These are phyloP conservation scores for Epirrhoe alternata DNA, from an alignment of 2,888 invertebrate genomes.

Conservation along the genomic window DNA sequence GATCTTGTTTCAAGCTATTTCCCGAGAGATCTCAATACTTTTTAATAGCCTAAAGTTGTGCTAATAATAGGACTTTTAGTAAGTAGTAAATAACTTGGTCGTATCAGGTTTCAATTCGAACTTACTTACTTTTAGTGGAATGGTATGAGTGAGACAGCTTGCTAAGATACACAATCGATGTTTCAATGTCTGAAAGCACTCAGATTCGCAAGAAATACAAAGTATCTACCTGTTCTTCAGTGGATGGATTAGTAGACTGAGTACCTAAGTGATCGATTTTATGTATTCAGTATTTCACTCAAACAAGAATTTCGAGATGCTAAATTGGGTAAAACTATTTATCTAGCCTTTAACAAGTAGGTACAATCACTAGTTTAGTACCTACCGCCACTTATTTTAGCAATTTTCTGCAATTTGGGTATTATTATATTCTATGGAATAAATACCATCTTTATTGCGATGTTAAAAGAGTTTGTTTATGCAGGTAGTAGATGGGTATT, in stretches of 20 bases:
- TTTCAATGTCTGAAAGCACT: slow-evolving; percentile 11
- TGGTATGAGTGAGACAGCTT: neutral
- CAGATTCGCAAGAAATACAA: neutral
- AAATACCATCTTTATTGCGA: too few relatives aligned
- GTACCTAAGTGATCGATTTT: neutral
- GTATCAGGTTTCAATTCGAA: neutral
- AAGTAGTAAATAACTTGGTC: neutral
- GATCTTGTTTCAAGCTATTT: slow-evolving; percentile 15
- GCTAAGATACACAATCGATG: neutral
- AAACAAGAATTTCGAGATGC: neutral
- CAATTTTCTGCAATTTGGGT: too few relatives aligned
- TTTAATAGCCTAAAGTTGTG: neutral
- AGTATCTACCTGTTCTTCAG: neutral
- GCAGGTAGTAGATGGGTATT: too few relatives aligned
- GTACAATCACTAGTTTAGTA: neutral
- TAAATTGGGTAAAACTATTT: neutral
- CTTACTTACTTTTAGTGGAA: too few relatives aligned
- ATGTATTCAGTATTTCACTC: neutral
- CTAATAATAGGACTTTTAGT: neutral
- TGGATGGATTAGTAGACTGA: neutral
- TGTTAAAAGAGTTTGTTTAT: too few relatives aligned
- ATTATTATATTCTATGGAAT: too few relatives aligned
- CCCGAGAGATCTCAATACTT: slow-evolving; percentile 6
- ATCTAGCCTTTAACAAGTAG: neutral
- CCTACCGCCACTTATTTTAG: too few relatives aligned